phyloP scores from a whole-genome alignment of 2,113 vertebrate species.

The Psettodes erumei region DNA sequence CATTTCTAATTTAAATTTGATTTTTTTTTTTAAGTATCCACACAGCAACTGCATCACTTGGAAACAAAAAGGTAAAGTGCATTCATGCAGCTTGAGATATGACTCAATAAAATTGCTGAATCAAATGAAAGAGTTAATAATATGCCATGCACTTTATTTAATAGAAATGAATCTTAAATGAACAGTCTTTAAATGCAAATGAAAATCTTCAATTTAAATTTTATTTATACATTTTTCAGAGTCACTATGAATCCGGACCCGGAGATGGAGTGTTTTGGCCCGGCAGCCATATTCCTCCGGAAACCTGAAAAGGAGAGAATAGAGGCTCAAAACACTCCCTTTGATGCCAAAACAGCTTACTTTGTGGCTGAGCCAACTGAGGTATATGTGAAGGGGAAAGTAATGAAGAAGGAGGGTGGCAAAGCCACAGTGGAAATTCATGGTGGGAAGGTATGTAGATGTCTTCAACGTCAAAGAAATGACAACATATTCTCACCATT shows the following conservation, averaged over 20 bases:
- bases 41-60: conserved; percentile 27
- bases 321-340: conserved; percentile 86
- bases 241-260: conserved; percentile 83
- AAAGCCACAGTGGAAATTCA: conserved; percentile 86
- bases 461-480: not conserved
- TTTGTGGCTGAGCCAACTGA: conserved; percentile 83
- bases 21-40: conserved; percentile 38
- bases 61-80: conserved; percentile 49
- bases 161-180: not conserved
- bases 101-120: not conserved
- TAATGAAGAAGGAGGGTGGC: conserved; percentile 85
- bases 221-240: conserved; percentile 3
- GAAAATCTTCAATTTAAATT: not conserved
- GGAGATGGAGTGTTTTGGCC: conserved; percentile 89
- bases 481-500: not conserved
- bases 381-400: conserved; percentile 86
- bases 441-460: conserved; percentile 79
- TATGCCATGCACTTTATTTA: not conserved
- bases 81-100: not conserved
- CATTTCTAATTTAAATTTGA: conserved; percentile 12
- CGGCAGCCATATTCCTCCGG: conserved; percentile 87
- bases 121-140: not conserved
- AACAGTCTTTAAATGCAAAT: not conserved
- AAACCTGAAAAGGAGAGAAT: conserved; percentile 89
- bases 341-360: conserved; percentile 89